These are phyloP conservation scores for Agonopterix alstromeriana DNA, from an alignment of 2,888 invertebrate genomes.

Conservation along the genomic window DNA sequence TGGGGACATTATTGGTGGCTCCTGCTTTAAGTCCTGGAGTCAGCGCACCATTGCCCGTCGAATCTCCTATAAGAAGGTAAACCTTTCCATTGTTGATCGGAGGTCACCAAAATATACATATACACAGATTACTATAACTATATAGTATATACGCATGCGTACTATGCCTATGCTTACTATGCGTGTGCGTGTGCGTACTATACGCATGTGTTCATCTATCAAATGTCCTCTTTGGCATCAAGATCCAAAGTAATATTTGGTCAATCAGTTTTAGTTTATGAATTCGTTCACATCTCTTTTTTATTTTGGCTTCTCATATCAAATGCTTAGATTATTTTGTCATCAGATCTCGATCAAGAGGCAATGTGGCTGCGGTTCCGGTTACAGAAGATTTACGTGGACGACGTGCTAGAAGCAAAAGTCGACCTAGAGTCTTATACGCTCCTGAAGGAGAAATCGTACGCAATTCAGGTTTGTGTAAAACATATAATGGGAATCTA, in stretches of 20 bases:
- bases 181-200: too few species aligned
- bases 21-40: constrained; percentile 60
- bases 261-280: too few species aligned
- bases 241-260: too few species aligned
- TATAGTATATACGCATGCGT: too few species aligned
- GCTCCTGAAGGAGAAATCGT: constrained; percentile 90
- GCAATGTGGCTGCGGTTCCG: constrained; percentile 54
- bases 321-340: background rate
- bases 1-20: constrained; percentile 74
- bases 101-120: too few species aligned
- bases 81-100: background rate
- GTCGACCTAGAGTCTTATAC: constrained; percentile 88
- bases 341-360: constrained; percentile 58
- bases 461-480: constrained; percentile 79
- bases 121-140: too few species aligned
- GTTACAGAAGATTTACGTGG: constrained; percentile 58
- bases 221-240: too few species aligned
- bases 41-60: constrained; percentile 59
- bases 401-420: constrained; percentile 86
- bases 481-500: background rate
- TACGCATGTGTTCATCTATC: too few species aligned
- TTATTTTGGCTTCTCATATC: background rate
- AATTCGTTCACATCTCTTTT: too few species aligned
- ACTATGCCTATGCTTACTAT: too few species aligned
- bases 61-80: constrained; percentile 65